These are phyloP conservation scores for Heteromurus nitidus DNA, from an alignment of 2,888 invertebrate species.

Conservation along the genomic window DNA sequence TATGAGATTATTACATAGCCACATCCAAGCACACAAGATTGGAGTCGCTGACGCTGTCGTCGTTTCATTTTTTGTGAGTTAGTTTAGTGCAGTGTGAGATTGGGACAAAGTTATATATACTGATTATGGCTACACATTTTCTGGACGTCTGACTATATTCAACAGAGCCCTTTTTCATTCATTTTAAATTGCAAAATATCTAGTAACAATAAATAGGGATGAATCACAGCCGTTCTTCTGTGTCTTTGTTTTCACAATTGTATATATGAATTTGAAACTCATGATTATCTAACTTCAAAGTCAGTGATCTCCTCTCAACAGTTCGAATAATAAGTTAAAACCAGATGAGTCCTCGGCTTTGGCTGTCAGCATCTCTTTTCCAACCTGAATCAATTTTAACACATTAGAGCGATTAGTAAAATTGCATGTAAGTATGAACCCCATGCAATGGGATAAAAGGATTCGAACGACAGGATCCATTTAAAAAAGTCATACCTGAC, in stretches of 20 bases:
- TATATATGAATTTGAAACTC: conserved; percentile 27
- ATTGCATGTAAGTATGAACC: too few relatives aligned
- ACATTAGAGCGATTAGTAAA: too few relatives aligned
- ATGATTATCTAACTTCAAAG: conserved; percentile 45
- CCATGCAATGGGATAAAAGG: too few relatives aligned
- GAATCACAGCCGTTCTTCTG: conserved; percentile 64
- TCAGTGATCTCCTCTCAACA: conserved; percentile 94
- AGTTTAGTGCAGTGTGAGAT: too few relatives aligned
- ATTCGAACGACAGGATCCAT: too few relatives aligned
- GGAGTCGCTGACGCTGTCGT: too few relatives aligned
- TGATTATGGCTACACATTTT: too few relatives aligned
- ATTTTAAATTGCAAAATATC: conserved; percentile 22
- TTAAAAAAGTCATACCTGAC: too few relatives aligned
- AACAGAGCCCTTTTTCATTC: conserved; percentile 8
- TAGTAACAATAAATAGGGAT: conserved; percentile 56
- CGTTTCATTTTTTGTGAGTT: too few relatives aligned
- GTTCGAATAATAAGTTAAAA: conserved; percentile 96
- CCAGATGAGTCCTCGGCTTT: conserved; percentile 90
- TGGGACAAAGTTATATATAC: too few relatives aligned
- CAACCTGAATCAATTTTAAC: too few relatives aligned
- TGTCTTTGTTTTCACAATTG: conserved; percentile 60
- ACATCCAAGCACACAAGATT: not conserved
- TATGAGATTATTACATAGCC: conserved; percentile 52
- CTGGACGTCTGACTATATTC: not conserved
- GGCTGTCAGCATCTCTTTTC: conserved; percentile 92